These are phyloP conservation scores for Heliothis peltigera DNA, from an alignment of 2,888 invertebrate genomes.

Conservation along the genomic window DNA sequence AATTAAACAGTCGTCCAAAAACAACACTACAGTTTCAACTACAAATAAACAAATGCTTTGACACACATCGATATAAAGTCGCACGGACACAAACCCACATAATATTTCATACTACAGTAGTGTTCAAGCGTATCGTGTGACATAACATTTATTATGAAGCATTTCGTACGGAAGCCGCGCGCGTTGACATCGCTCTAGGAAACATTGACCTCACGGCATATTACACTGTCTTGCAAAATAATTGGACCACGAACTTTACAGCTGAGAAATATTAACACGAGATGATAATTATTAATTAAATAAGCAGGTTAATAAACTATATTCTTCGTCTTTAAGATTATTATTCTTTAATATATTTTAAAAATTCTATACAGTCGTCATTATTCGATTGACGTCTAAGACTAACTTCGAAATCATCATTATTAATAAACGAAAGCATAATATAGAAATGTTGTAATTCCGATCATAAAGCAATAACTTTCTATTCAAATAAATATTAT, in stretches of 20 bases:
- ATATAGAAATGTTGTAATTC: conserved; percentile 1
- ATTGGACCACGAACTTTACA: conserved; percentile 21
- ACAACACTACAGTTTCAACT: conserved; percentile 13
- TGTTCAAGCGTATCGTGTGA: conserved; percentile 68
- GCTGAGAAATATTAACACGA: background rate
- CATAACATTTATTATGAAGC: conserved; percentile 63
- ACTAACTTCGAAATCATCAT: background rate
- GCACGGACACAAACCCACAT: conserved; percentile 17
- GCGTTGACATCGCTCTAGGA: conserved; percentile 64
- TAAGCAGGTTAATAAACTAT: too few species aligned
- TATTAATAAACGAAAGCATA: background rate
- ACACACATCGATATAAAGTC: conserved; percentile 33
- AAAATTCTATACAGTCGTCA: too few species aligned
- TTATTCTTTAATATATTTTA: too few species aligned
- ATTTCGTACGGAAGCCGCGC: conserved; percentile 72
- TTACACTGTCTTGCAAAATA: conserved; percentile 46
- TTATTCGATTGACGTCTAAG: too few species aligned
- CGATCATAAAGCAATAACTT: conserved; percentile 12
- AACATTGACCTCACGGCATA: conserved; percentile 52
- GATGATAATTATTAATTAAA: background rate
- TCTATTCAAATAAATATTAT: conserved; percentile 41
- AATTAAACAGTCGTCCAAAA: conserved; percentile 12
- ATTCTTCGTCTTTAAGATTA: too few species aligned
- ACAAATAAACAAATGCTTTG: conserved; percentile 39
- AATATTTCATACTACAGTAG: conserved; percentile 28